Conservation (phyloP, 1,140 invertebrate species). For the Contarinia nasturtii region DNA sequence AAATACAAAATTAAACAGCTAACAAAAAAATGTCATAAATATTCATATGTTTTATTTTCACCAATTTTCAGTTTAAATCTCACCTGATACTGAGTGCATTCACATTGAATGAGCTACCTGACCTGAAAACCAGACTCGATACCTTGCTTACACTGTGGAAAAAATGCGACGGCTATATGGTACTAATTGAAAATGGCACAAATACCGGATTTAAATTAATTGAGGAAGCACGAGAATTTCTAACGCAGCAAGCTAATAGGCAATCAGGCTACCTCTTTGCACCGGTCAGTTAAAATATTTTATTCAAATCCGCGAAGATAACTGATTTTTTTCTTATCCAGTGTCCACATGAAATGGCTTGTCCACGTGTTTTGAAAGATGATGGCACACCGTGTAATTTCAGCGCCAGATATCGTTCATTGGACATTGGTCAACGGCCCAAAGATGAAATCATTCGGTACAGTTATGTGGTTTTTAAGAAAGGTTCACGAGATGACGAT, state of each 20-base stretch:
- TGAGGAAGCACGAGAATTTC: conserved; percentile 54
- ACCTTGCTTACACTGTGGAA: conserved; percentile 63
- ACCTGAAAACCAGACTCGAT: conserved; percentile 40
- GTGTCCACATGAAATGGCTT: conserved; percentile 61
- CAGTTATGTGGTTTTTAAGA: conserved; percentile 61
- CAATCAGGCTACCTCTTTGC: conserved; percentile 43
- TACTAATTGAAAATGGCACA: conserved; percentile 70
- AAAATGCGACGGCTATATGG: conserved; percentile 62
- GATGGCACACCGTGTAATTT: conserved; percentile 62
- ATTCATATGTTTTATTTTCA: too few relatives aligned
- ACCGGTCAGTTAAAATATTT: conserved; percentile 36
- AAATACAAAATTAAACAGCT: too few relatives aligned
- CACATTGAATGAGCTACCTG: conserved; percentile 61
- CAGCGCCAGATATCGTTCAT: conserved; percentile 35
- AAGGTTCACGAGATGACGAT: conserved; percentile 36
- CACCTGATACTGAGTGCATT: conserved; percentile 67
- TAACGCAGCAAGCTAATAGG: conserved; percentile 30
- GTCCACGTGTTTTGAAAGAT: conserved; percentile 40
- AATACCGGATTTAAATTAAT: conserved; percentile 57
- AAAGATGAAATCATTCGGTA: conserved; percentile 30
- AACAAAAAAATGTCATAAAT: too few relatives aligned
- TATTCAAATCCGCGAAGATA: too few relatives aligned
- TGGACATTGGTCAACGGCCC: conserved; percentile 27
- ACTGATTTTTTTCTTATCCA: too few relatives aligned
- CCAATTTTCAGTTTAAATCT: conserved; percentile 47